Percentiles rank a stretch among this genome's conserved stretches.
phyloP scores from a whole-genome alignment of 2,113 vertebrate species.

The Hiodon tergisus region DNA sequence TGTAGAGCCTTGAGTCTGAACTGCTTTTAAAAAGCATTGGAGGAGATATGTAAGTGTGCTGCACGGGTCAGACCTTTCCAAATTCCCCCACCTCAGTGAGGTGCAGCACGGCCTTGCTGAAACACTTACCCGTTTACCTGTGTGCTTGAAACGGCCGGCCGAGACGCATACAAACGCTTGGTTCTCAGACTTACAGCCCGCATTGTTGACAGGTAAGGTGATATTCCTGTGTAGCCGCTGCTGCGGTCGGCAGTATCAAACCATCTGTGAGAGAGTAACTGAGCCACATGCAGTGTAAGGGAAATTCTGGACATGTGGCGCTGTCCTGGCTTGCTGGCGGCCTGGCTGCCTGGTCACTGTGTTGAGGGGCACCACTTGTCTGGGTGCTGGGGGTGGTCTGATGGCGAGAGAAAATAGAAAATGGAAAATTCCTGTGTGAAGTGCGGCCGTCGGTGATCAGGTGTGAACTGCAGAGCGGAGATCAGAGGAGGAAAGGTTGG shows the following conservation, averaged over 20 bases:
- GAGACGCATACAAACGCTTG: neutral
- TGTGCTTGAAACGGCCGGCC: neutral
- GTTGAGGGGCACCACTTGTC: slow-evolving; percentile 53
- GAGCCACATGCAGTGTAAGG: slow-evolving; percentile 36
- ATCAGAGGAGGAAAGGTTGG: slow-evolving; percentile 50
- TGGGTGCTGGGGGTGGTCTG: slow-evolving; percentile 29
- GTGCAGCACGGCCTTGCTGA: neutral
- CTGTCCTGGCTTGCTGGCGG: slow-evolving; percentile 31
- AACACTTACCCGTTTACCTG: neutral
- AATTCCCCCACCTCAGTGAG: neutral
- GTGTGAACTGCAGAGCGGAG: slow-evolving; percentile 60
- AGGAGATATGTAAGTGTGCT: neutral
- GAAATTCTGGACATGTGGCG: slow-evolving; percentile 46
- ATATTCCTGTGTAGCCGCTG: neutral
- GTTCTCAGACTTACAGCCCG: neutral
- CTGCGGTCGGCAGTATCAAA: neutral
- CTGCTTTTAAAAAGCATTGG: neutral
- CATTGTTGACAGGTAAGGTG: too few species aligned
- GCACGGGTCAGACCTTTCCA: neutral
- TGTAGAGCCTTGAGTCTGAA: neutral
- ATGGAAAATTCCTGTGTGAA: slow-evolving; percentile 71
- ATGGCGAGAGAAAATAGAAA: slow-evolving; percentile 64
- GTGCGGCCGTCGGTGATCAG: slow-evolving; percentile 65
- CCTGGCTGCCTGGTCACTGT: slow-evolving; percentile 36
- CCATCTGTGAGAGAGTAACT: slow-evolving; percentile 12